phyloP scores from a whole-genome alignment of 2,113 vertebrate species.

The Sporophila hypoxantha region DNA sequence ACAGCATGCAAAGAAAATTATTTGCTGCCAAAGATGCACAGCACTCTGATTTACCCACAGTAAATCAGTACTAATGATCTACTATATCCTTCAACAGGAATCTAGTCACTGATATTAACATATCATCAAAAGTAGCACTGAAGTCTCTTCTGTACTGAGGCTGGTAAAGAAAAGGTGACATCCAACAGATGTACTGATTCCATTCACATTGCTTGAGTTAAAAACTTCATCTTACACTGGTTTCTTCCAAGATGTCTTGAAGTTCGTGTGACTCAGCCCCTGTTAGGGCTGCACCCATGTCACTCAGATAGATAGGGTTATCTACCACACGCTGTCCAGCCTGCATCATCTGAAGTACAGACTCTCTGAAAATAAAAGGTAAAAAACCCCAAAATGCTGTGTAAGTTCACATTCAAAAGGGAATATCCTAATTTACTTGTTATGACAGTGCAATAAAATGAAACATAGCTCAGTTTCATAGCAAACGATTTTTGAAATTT shows the following conservation, averaged over 20 bases:
- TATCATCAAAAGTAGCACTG: background rate
- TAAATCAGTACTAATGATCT: background rate
- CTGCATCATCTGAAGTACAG: conserved; percentile 99
- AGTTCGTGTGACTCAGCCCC: conserved; percentile 92
- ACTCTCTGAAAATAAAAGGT: conserved; percentile 76
- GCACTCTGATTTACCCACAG: background rate
- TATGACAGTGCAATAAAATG: background rate
- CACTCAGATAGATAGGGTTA: conserved; percentile 96
- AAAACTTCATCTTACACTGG: conserved; percentile 75
- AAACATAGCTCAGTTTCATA: background rate
- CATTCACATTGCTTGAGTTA: background rate
- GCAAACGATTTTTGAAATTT: background rate
- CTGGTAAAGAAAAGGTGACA: background rate
- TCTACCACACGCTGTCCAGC: conserved; percentile 94
- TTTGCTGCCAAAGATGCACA: background rate
- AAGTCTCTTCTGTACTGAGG: background rate
- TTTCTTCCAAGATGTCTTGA: conserved; percentile 94
- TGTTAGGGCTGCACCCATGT: conserved; percentile 94
- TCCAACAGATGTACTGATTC: background rate
- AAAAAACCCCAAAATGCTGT: background rate
- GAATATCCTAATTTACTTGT: background rate
- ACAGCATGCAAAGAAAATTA: background rate
- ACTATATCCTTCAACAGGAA: background rate
- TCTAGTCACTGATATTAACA: background rate
- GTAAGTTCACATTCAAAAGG: background rate